Percentiles rank a stretch among this genome's conserved stretches.
Evolutionary conservation across 2,888 invertebrate species (phyloP).

Genomic region (Morpho achilles): DNA sequence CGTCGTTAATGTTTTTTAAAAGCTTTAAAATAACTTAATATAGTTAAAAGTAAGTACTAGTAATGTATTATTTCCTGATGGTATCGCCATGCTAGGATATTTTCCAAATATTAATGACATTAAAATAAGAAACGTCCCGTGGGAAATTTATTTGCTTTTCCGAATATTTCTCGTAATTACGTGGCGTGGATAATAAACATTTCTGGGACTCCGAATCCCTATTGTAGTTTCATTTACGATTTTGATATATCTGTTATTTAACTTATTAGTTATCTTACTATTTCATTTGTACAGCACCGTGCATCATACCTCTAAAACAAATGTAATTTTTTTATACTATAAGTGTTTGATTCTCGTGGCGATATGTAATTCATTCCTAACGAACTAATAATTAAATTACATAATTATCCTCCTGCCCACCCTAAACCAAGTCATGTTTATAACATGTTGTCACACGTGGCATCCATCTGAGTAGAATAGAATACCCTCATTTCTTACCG

Average conservation of each 20-base stretch:
- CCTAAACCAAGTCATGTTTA: too few relatives aligned
- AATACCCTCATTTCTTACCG: too few relatives aligned
- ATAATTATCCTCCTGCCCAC: too few relatives aligned
- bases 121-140: slow-evolving; percentile 13
- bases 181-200: slow-evolving; percentile 13
- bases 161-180: slow-evolving; percentile 17
- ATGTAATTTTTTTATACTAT: too few relatives aligned
- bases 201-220: slow-evolving; percentile 12
- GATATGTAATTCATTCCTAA: background rate
- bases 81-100: slow-evolving; percentile 2
- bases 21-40: background rate
- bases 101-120: slow-evolving; percentile 19
- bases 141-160: slow-evolving; percentile 19
- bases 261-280: too few relatives aligned
- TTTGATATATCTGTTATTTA: background rate
- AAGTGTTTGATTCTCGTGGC: too few relatives aligned
- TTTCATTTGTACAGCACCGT: background rate
- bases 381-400: too few relatives aligned
- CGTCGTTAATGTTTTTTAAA: too few relatives aligned
- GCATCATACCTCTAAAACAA: too few relatives aligned
- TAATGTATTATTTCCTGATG: slow-evolving; percentile 3
- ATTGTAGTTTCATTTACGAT: slow-evolving; percentile 11
- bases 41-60: background rate
- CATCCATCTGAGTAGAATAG: too few relatives aligned
- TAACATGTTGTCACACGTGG: too few relatives aligned